Conservation (phyloP, 2,797 vertebrate species). For the Myoxocephalus aenaeus region DNA sequence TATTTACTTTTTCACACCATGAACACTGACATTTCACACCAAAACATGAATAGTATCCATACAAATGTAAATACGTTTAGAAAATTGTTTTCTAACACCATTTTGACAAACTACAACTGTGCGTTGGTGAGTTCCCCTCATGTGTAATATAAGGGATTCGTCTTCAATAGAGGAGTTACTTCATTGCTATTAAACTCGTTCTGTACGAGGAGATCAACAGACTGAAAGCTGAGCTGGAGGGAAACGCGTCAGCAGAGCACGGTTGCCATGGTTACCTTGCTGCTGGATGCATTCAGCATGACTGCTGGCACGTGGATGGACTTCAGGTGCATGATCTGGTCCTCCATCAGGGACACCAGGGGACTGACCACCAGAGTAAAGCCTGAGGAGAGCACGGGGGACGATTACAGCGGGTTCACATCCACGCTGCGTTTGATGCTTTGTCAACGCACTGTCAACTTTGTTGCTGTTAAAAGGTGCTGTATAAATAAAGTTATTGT, state of each 20-base stretch:
- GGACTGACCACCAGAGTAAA: constrained; percentile 95
- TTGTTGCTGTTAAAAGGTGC: no score
- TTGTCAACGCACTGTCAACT: no score
- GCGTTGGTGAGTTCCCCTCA: background rate
- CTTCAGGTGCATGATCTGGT: constrained; percentile 95
- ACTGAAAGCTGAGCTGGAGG: background rate
- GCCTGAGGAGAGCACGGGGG: constrained; percentile 77
- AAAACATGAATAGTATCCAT: background rate
- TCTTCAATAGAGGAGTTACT: background rate
- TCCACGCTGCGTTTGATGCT: background rate
- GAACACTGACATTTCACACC: background rate
- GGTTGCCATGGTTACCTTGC: constrained; percentile 84
- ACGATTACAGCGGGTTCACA: background rate
- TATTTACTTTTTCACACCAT: background rate
- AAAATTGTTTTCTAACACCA: background rate
- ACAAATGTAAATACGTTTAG: background rate
- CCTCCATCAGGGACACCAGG: constrained; percentile 97
- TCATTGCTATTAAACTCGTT: background rate
- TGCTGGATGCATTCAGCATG: constrained; percentile 91
- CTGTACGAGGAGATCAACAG: background rate
- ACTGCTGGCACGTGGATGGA: constrained; percentile 87
- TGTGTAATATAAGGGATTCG: background rate
- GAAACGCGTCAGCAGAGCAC: background rate
- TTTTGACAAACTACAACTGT: background rate
- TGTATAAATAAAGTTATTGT: no score